These are phyloP conservation scores for Bambusicola thoracicus DNA, from an alignment of 2,113 vertebrate species.

Conservation along the genomic window DNA sequence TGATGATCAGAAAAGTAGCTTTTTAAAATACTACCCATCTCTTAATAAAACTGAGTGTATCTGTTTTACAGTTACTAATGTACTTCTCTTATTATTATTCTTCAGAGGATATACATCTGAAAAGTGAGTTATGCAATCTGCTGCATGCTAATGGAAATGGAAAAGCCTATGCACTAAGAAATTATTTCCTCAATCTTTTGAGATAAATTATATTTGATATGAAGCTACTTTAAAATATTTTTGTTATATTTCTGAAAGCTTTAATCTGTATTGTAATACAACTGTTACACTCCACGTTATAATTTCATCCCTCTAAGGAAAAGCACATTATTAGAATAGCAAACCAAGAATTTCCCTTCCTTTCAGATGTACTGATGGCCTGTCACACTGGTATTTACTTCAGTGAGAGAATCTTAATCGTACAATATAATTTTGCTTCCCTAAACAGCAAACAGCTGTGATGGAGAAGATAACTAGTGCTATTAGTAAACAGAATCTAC, in stretches of 20 bases:
- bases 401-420: background rate
- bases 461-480: background rate
- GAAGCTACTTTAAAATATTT: background rate
- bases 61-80: background rate
- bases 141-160: background rate
- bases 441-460: background rate
- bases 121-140: background rate
- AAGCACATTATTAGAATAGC: background rate
- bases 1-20: background rate
- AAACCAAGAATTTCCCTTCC: background rate
- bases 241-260: background rate
- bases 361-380: background rate
- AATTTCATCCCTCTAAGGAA: background rate
- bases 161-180: background rate
- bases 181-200: background rate
- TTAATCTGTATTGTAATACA: background rate
- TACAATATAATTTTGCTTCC: background rate
- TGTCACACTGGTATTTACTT: background rate
- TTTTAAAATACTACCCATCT: background rate
- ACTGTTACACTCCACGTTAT: background rate
- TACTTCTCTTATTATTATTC: background rate
- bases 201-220: slow-evolving; percentile 4
- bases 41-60: background rate
- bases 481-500: background rate
- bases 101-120: background rate